These are phyloP conservation scores for Nipponacmea schrenckii DNA, from an alignment of 2,888 invertebrate species.

Conservation along the genomic window DNA sequence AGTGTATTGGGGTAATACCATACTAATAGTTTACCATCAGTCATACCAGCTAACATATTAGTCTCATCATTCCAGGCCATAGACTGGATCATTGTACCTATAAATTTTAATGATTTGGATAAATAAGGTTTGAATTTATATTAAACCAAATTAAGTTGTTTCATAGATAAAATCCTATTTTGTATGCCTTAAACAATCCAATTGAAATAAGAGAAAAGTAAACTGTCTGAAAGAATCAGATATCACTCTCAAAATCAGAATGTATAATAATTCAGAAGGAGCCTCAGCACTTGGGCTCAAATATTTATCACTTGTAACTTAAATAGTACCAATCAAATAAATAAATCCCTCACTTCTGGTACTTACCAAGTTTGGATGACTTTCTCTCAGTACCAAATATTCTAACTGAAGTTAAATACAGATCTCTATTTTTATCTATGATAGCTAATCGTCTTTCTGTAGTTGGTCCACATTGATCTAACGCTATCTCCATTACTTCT, in stretches of 20 bases:
- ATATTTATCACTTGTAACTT: no score
- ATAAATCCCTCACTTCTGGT: no score
- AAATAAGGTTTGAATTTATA: no score
- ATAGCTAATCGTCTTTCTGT: constrained; percentile 86
- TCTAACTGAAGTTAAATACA: constrained; percentile 79
- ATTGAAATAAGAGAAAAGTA: no score
- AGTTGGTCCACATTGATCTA: constrained; percentile 85
- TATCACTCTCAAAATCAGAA: no score
- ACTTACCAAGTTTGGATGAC: constrained; percentile 79
- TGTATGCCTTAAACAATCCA: no score
- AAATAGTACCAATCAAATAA: no score
- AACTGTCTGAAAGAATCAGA: no score
- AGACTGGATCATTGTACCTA: constrained; percentile 76
- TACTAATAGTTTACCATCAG: constrained; percentile 81
- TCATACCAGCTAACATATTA: constrained; percentile 82
- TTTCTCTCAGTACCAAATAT: constrained; percentile 75
- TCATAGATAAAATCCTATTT: no score
- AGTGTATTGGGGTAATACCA: constrained; percentile 85
- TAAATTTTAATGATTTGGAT: constrained; percentile 16
- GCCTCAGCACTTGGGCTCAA: no score
- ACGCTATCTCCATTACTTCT: constrained; percentile 82
- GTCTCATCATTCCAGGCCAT: constrained; percentile 80
- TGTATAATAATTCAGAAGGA: no score
- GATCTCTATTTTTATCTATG: constrained; percentile 88
- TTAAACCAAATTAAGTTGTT: no score